phyloP scores from a whole-genome alignment of 2,888 invertebrate species.

The Operophtera brumata region DNA sequence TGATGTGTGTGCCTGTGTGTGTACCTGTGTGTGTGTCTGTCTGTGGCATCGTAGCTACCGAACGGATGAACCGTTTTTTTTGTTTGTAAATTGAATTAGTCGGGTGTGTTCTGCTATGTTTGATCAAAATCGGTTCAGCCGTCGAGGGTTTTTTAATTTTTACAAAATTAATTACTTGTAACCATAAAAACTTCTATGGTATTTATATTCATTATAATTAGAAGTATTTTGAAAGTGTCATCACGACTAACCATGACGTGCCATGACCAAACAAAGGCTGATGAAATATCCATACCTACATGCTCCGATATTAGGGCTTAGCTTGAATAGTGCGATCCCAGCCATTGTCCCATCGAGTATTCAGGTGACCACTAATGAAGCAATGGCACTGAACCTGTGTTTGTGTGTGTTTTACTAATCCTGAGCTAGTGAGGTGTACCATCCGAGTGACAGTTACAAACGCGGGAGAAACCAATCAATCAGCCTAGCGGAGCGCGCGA shows the following conservation, averaged over 20 bases:
- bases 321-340: constrained; percentile 2
- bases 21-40: too few relatives aligned
- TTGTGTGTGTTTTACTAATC: constrained; percentile 64
- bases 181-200: too few relatives aligned
- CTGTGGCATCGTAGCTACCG: too few relatives aligned
- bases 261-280: constrained; percentile 19
- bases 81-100: too few relatives aligned
- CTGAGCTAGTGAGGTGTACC: constrained; percentile 59
- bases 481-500: constrained; percentile 66
- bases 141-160: too few relatives aligned
- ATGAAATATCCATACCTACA: constrained; percentile 12
- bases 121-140: too few relatives aligned
- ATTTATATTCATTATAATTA: too few relatives aligned
- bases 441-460: constrained; percentile 65
- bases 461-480: constrained; percentile 73
- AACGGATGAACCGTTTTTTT: too few relatives aligned
- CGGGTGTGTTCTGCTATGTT: too few relatives aligned
- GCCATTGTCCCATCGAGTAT: constrained; percentile 26
- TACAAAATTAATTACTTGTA: too few relatives aligned
- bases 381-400: constrained; percentile 41
- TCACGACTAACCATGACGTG: neutral
- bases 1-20: too few relatives aligned
- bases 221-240: too few relatives aligned
- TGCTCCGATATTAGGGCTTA: neutral
- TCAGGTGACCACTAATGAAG: constrained; percentile 38